Percentiles rank a stretch among this genome's conserved stretches.
These are phyloP conservation scores for Drosophila monieri DNA, from an alignment of 2,888 invertebrate genomes.

Conservation along the genomic window DNA sequence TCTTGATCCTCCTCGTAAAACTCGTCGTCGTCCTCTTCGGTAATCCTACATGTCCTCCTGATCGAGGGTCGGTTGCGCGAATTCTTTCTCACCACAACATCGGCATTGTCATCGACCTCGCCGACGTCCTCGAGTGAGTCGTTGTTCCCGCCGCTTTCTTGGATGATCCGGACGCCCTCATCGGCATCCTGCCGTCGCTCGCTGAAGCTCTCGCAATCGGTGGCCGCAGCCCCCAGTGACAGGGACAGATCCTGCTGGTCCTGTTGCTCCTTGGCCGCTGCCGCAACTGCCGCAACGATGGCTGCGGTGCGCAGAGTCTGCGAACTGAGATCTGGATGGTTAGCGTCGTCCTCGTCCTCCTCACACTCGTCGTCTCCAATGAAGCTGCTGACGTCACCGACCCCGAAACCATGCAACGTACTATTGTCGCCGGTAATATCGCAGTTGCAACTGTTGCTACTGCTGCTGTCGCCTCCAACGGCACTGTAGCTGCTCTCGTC, in stretches of 20 bases:
- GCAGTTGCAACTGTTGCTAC: constrained; percentile 81
- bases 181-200: constrained; percentile 63
- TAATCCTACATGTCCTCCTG: constrained; percentile 69
- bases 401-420: constrained; percentile 80
- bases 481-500: constrained; percentile 69
- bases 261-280: constrained; percentile 62
- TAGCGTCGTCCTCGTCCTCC: constrained; percentile 58
- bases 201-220: constrained; percentile 72
- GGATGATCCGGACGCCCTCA: constrained; percentile 58
- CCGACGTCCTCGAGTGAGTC: constrained; percentile 70
- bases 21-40: constrained; percentile 70
- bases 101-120: constrained; percentile 72
- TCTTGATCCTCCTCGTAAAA: constrained; percentile 36
- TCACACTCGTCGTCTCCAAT: constrained; percentile 66
- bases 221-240: constrained; percentile 42
- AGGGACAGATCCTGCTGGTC: constrained; percentile 28
- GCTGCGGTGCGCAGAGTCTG: constrained; percentile 70
- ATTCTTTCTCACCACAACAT: constrained; percentile 66
- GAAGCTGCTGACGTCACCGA: constrained; percentile 78
- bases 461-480: constrained; percentile 73
- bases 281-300: constrained; percentile 71
- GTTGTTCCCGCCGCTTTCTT: constrained; percentile 53
- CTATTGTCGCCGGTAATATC: constrained; percentile 82
- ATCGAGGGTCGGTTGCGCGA: constrained; percentile 67
- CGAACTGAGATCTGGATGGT: constrained; percentile 60